phyloP scores from a whole-genome alignment of 37 sponge, comb jelly and placozoan species.

The Lycopodina hypogea region DNA sequence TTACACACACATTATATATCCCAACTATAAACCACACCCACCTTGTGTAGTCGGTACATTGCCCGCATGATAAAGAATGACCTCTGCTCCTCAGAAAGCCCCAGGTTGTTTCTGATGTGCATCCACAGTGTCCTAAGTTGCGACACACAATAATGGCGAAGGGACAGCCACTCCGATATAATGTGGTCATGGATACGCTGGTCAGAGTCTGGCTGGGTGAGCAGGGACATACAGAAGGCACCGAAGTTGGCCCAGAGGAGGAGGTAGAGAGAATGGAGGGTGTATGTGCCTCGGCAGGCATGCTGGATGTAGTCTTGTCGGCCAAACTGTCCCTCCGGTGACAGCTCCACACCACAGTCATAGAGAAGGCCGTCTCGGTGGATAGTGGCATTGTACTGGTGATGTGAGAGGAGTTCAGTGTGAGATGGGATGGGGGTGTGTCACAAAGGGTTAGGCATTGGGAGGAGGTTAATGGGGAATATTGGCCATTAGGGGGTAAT shows the following conservation, averaged over 20 bases:
- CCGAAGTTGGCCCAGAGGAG: constrained; percentile 82
- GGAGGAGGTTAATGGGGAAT: too few species aligned
- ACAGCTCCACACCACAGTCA: constrained; percentile 80
- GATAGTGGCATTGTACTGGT: constrained; percentile 64
- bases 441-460: too few species aligned
- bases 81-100: constrained; percentile 78
- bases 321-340: constrained; percentile 79
- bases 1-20: not conserved
- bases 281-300: constrained; percentile 63
- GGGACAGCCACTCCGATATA: constrained; percentile 78
- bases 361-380: constrained; percentile 47
- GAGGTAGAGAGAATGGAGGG: constrained; percentile 86
- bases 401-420: not conserved
- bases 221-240: constrained; percentile 64
- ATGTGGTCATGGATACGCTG: constrained; percentile 49
- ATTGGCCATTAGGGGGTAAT: too few species aligned
- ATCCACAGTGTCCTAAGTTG: constrained; percentile 81
- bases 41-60: constrained; percentile 48
- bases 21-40: not conserved
- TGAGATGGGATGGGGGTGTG: not conserved
- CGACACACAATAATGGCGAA: constrained; percentile 85
- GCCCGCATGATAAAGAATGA: constrained; percentile 56
- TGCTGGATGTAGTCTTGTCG: constrained; percentile 71
- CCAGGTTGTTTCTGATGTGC: constrained; percentile 65
- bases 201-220: constrained; percentile 67